Conservation (phyloP, 2,888 invertebrate species). For the Nezara viridula region DNA sequence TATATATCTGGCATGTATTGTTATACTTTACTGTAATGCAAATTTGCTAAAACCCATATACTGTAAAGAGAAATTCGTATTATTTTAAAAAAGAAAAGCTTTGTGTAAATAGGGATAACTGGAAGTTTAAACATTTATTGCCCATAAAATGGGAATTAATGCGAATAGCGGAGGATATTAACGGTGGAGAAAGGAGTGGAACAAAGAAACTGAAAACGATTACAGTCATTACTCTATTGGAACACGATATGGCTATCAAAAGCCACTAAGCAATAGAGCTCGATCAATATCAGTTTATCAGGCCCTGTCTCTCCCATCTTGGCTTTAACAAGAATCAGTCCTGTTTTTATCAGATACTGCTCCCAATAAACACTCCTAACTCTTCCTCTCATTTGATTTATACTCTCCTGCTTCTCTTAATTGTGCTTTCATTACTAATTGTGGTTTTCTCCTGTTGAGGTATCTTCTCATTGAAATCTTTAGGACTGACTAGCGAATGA, state of each 20-base stretch:
- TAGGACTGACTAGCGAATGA: not conserved
- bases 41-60: no score
- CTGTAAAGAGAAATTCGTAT: no score
- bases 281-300: constrained; percentile 42
- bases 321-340: constrained; percentile 14
- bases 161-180: not conserved
- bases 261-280: constrained; percentile 39
- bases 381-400: not conserved
- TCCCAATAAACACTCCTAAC: not conserved
- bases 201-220: constrained; percentile 38
- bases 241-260: constrained; percentile 44
- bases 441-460: not conserved
- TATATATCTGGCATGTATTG: no score
- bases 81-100: no score
- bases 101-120: no score
- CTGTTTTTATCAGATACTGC: constrained; percentile 26
- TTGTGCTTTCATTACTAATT: not conserved
- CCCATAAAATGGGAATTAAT: not conserved
- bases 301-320: not conserved
- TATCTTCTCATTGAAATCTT: not conserved
- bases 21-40: no score
- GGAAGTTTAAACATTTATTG: not conserved
- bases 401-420: not conserved
- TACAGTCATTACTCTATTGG: constrained; percentile 31
- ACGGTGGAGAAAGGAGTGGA: not conserved